Percentiles rank a stretch among this genome's conserved stretches.
Conservation (phyloP, 2,113 vertebrate species). For the Tragulus kanchil region DNA sequence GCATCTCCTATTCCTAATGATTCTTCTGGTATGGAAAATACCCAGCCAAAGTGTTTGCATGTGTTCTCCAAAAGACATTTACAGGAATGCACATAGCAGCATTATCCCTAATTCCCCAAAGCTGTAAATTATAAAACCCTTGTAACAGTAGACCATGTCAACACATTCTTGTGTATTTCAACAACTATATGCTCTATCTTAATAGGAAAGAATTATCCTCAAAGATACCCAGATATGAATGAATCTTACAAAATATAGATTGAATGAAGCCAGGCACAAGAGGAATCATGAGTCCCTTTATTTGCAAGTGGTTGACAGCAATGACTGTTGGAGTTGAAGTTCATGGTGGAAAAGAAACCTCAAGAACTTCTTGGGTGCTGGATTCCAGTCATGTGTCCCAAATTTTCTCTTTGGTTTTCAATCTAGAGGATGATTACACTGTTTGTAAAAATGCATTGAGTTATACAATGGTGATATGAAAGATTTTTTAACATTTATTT, state of each 20-base stretch:
- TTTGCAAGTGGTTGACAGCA: background rate
- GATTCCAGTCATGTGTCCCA: background rate
- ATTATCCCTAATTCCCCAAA: background rate
- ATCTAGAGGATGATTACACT: background rate
- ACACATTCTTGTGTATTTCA: background rate
- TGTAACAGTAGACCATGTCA: background rate
- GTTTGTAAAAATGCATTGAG: background rate
- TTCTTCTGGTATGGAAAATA: background rate
- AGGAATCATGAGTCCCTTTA: background rate
- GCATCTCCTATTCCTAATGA: background rate
- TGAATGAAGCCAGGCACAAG: background rate
- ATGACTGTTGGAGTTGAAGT: background rate
- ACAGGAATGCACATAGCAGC: background rate
- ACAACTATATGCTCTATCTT: background rate
- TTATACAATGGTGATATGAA: background rate
- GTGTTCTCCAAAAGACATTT: background rate
- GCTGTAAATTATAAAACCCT: background rate
- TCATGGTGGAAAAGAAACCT: background rate
- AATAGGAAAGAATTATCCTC: background rate
- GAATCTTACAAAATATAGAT: background rate
- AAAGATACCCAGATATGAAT: background rate
- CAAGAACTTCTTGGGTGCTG: background rate
- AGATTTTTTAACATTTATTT: background rate
- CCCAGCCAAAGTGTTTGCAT: background rate
- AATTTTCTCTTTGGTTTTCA: background rate